Base-by-base conservation (phyloP, 2,113 vertebrate genomes). In the Channa argus region DNA sequence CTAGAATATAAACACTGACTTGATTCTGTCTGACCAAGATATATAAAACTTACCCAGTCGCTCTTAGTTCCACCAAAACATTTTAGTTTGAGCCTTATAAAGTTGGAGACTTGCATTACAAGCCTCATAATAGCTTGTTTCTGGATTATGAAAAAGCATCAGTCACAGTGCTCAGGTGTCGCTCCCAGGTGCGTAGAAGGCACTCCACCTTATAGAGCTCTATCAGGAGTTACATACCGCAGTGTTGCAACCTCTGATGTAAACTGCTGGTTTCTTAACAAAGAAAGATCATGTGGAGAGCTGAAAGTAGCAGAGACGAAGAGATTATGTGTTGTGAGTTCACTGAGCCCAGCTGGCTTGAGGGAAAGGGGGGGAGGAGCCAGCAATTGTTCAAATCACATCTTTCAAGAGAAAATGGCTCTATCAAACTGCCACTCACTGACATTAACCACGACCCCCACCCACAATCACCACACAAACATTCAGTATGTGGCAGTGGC, bases 401-500 rank as follows among this genome's bases (percentile, higher is more conserved):
- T 82, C 76, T 80, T 80, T 78, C 63, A 72, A 59, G 51, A 59
- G 34, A 80, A 43, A 67, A 85, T 83, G 74, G 85, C 66, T 74
- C 38, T 74, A 75, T 63, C 61, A 77, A 78, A 78, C 73, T 4
- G 12, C 56, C 66, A 49, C 56, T 60, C 51, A 14, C 56, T 63
- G 54, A 65, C 74, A 67, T 86, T 59, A 75, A 78, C 46, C 64
- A 72, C 54, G 24, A 44, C 55, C 58, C 59, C 52, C 62, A 54
- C 54, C 51, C 68, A 61, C 62, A 11, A 7, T 34, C 47, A 49
- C 47, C 63, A 15, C 47, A 36, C 54, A 45, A 50, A 52, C 39
- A 61, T 37, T 70, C 75, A 68, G 89, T 89, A 77, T 79, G 86
- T 82, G 85, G 79, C 86, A 64, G 79, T 88, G 92, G 87, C 86